Evolutionary conservation across 2,888 invertebrate species (phyloP).

Genomic region (Lepidochrysops patricia): DNA sequence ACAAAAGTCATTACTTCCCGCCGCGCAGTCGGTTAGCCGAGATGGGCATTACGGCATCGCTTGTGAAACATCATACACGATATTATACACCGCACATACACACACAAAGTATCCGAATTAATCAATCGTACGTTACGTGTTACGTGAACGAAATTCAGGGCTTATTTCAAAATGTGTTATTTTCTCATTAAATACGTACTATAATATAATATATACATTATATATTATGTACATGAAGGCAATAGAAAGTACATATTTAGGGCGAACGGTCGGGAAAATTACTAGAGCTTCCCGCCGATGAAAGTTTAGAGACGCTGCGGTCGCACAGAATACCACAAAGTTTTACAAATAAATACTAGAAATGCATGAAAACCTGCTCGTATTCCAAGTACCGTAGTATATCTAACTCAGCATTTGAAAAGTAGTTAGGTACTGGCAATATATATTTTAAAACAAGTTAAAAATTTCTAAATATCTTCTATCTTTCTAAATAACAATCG

Average conservation of each 20-base stretch:
- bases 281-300: slow-evolving; percentile 21
- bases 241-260: slow-evolving; percentile 15
- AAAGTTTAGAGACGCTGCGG: slow-evolving; percentile 34
- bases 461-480: too few relatives aligned
- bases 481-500: too few relatives aligned
- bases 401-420: too few relatives aligned
- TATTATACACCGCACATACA: neutral
- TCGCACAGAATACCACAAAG: slow-evolving; percentile 13
- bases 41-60: neutral
- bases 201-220: neutral
- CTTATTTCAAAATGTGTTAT: slow-evolving; percentile 12
- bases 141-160: neutral
- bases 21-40: neutral
- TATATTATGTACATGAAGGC: neutral
- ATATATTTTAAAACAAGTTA: too few relatives aligned
- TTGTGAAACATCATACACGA: neutral
- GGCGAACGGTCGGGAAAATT: slow-evolving; percentile 12
- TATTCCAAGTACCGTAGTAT: too few relatives aligned
- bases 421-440: too few relatives aligned
- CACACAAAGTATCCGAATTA: neutral
- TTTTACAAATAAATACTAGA: neutral
- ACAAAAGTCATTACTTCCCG: neutral
- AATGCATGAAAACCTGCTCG: too few relatives aligned
- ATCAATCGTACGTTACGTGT: neutral
- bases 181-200: slow-evolving; percentile 2